phyloP scores from a whole-genome alignment of 2,888 invertebrate genomes.

The Polietes domitor region DNA sequence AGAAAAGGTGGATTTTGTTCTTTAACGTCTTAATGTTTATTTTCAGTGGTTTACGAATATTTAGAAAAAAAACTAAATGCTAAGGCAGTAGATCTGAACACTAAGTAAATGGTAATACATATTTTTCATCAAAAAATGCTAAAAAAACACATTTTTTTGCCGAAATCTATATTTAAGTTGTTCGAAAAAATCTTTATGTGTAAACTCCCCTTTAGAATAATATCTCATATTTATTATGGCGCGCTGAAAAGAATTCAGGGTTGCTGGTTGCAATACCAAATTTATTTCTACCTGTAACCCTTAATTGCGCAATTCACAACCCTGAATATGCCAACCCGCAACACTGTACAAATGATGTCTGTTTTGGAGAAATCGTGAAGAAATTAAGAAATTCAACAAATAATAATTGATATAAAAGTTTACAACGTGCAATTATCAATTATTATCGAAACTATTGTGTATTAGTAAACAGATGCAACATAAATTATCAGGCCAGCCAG shows the following conservation, averaged over 20 bases:
- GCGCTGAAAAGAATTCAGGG: neutral
- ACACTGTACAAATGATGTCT: slow-evolving; percentile 5
- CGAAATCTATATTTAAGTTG: too few relatives aligned
- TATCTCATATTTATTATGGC: neutral
- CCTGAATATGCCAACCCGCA: neutral
- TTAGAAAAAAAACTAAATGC: too few relatives aligned
- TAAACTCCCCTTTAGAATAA: too few relatives aligned
- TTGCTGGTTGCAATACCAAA: neutral
- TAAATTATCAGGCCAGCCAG: neutral
- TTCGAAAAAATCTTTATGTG: too few relatives aligned
- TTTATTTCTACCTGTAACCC: neutral
- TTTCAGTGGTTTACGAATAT: too few relatives aligned
- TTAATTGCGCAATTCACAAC: neutral
- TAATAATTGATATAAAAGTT: slow-evolving; percentile 26
- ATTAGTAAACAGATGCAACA: neutral
- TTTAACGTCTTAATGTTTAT: too few relatives aligned
- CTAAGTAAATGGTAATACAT: too few relatives aligned
- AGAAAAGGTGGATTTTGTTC: too few relatives aligned
- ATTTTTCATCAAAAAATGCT: too few relatives aligned
- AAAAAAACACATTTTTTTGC: too few relatives aligned
- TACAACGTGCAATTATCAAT: slow-evolving; percentile 51
- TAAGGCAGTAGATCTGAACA: too few relatives aligned
- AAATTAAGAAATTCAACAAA: slow-evolving; percentile 35
- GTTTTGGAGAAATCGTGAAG: slow-evolving; percentile 57
- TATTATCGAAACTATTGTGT: slow-evolving; percentile 25